Evolutionary conservation across 2,797 vertebrate genomes (phyloP).

Genomic region (Lates japonicus): DNA sequence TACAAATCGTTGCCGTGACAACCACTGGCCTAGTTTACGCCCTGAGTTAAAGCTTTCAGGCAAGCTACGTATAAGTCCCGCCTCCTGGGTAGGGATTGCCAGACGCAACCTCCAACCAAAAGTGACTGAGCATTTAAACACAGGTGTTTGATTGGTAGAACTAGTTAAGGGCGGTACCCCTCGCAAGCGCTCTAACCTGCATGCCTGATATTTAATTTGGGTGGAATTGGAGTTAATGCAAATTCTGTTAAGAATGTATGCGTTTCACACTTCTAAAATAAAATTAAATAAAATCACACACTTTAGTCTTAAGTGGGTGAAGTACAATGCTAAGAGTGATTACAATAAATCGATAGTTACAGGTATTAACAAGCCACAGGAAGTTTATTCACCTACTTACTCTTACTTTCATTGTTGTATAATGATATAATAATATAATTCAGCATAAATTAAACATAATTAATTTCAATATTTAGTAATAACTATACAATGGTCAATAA

Average conservation of each 20-base stretch:
- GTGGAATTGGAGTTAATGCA: fast-evolving
- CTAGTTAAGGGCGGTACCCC: background rate
- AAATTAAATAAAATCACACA: background rate
- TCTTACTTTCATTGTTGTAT: background rate
- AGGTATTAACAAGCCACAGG: background rate
- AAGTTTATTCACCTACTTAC: background rate
- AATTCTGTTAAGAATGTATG: background rate
- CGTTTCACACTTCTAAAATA: background rate
- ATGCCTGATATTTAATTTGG: background rate
- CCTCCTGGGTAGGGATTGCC: conserved; percentile 11
- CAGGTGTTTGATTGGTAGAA: conserved; percentile 22
- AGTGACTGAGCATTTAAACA: background rate
- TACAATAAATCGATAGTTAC: background rate
- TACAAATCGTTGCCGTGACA: conserved; percentile 58
- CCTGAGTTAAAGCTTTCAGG: background rate
- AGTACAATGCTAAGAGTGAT: background rate
- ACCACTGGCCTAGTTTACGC: conserved; percentile 6
- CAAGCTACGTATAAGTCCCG: background rate
- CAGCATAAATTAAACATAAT: too few relatives aligned
- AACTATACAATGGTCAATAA: too few relatives aligned
- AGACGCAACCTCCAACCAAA: conserved; percentile 12
- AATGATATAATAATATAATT: too few relatives aligned
- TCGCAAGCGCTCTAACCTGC: background rate
- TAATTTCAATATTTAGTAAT: too few relatives aligned
- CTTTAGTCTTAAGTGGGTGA: background rate